A percentile compares a stretch with the other conserved stretches of the same genome.
These are phyloP conservation scores for Panthera leo DNA, from an alignment of 2,113 vertebrate genomes.

Conservation along the genomic window DNA sequence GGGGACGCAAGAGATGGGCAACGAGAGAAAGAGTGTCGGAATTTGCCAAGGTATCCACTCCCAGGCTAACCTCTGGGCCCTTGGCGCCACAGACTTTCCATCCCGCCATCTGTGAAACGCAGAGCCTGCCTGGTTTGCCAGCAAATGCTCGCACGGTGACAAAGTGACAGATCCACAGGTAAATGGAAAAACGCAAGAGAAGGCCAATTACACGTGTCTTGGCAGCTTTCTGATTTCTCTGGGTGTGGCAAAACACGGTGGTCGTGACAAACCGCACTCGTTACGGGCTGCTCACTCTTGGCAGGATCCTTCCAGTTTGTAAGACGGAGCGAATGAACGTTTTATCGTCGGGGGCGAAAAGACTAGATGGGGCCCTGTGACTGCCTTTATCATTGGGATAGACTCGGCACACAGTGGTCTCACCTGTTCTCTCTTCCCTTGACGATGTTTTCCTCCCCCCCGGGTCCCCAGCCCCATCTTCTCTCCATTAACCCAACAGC, in stretches of 20 bases:
- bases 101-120: not conserved
- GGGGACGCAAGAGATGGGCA: not conserved
- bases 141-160: not conserved
- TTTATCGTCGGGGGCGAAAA: not conserved
- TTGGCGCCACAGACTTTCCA: not conserved
- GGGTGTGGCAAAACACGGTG: not conserved
- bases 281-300: not conserved
- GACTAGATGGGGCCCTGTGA: not conserved
- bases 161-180: not conserved
- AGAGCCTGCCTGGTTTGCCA: not conserved
- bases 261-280: not conserved
- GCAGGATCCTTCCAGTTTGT: not conserved
- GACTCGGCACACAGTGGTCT: not conserved
- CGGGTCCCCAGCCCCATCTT: not conserved
- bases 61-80: not conserved
- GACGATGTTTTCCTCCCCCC: not conserved
- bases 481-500: not conserved
- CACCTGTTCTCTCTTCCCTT: not conserved
- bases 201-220: not conserved
- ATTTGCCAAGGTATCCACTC: not conserved
- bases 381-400: not conserved
- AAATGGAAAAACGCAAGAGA: not conserved
- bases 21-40: not conserved
- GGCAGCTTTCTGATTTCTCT: constrained; percentile 20
- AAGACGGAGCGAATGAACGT: not conserved